These are phyloP conservation scores for Scolopax bukidnonensis DNA, from an alignment of 2,797 vertebrate species.

Conservation along the genomic window DNA sequence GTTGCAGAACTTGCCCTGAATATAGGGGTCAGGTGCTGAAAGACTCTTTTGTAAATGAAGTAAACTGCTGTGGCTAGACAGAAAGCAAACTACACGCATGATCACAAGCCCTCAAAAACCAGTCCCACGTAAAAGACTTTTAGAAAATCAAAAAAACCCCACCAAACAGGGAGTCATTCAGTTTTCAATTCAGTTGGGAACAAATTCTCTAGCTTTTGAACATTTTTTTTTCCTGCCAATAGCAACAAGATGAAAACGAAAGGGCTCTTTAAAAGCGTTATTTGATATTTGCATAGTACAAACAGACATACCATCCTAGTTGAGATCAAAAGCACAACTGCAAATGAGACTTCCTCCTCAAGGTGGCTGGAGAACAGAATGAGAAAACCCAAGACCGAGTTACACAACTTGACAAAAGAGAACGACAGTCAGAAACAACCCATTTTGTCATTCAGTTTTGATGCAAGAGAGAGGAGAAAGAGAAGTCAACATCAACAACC, in stretches of 20 bases:
- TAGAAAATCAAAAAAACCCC: neutral
- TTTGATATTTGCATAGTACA: constrained; percentile 23
- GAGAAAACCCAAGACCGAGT: neutral
- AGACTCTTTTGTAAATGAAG: constrained; percentile 31
- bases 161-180: constrained; percentile 35
- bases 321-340: constrained; percentile 34
- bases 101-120: constrained; percentile 32
- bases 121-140: neutral
- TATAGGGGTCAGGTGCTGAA: constrained; percentile 29
- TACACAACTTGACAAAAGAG: neutral
- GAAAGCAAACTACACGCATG: constrained; percentile 44
- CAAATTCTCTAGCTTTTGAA: constrained; percentile 50
- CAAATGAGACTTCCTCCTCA: constrained; percentile 12
- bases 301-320: neutral
- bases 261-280: constrained; percentile 28
- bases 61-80: constrained; percentile 34
- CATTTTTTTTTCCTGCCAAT: constrained; percentile 42
- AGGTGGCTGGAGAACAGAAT: neutral
- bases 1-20: constrained; percentile 24
- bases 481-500: neutral
- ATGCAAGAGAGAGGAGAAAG: neutral
- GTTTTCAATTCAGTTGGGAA: constrained; percentile 11
- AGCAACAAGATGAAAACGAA: constrained; percentile 59
- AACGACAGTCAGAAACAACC: neutral
- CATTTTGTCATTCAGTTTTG: neutral